phyloP scores from a whole-genome alignment of 2,113 vertebrate genomes.

The Epinephelus moara region DNA sequence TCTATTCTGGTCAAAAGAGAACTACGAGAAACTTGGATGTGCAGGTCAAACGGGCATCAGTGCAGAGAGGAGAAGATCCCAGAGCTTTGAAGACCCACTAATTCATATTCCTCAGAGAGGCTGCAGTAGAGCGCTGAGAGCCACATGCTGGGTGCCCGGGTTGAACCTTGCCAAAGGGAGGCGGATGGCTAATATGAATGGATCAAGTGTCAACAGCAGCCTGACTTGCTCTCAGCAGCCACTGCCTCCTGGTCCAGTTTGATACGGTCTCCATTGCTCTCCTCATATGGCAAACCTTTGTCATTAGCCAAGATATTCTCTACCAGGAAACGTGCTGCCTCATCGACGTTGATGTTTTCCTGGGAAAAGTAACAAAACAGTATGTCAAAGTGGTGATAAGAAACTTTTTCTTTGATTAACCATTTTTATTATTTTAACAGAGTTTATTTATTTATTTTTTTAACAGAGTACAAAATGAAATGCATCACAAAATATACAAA shows the following conservation, averaged over 20 bases:
- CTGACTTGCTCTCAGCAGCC: conserved; percentile 90
- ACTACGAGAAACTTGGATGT: conserved; percentile 17
- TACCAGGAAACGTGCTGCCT: conserved; percentile 96
- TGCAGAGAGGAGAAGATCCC: conserved; percentile 47
- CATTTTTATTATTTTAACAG: too few species aligned
- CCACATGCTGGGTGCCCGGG: conserved; percentile 32
- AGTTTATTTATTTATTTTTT: too few species aligned
- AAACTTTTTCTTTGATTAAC: too few species aligned
- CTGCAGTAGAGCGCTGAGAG: conserved; percentile 37
- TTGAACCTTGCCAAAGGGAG: conserved; percentile 36
- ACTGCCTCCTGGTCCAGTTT: conserved; percentile 89
- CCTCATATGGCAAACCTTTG: conserved; percentile 91
- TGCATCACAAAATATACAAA: too few species aligned
- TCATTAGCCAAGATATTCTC: conserved; percentile 93
- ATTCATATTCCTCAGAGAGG: conserved; percentile 47
- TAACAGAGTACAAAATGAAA: too few species aligned
- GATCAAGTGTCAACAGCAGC: conserved; percentile 90
- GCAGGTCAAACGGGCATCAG: conserved; percentile 38
- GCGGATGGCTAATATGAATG: conserved; percentile 29
- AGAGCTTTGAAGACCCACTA: conserved; percentile 40
- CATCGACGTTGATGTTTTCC: conserved; percentile 98
- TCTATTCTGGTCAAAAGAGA: conserved; percentile 17
- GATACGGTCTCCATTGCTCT: conserved; percentile 89
- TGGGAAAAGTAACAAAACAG: conserved; percentile 69
- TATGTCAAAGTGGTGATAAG: conserved; percentile 20